phyloP scores from a whole-genome alignment of 2,888 invertebrate species.

The Polydrusus pterygomalis region DNA sequence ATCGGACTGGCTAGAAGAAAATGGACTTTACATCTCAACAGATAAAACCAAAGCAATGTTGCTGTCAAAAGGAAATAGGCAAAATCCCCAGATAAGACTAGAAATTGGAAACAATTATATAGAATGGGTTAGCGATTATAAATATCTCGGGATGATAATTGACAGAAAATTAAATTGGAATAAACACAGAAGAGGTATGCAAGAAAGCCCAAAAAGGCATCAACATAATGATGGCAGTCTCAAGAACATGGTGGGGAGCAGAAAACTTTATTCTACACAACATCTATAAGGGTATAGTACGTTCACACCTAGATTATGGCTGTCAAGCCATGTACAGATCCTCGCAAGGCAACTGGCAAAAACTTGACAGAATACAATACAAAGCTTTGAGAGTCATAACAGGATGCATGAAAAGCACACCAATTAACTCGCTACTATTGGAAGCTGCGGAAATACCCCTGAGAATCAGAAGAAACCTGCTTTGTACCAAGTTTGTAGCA shows the following conservation, averaged over 20 bases:
- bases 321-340: background rate
- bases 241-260: constrained; percentile 31
- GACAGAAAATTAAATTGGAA: constrained; percentile 3
- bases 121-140: constrained; percentile 27
- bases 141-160: constrained; percentile 23
- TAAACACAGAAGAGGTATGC: constrained; percentile 3
- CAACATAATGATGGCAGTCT: constrained; percentile 25
- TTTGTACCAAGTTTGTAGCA: background rate
- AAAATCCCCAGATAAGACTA: background rate
- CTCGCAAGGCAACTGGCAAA: background rate
- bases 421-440: background rate
- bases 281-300: background rate
- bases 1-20: constrained; percentile 8
- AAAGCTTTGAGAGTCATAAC: background rate
- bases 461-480: background rate
- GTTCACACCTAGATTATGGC: background rate
- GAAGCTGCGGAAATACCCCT: background rate
- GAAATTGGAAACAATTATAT: background rate
- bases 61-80: constrained; percentile 1
- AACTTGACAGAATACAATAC: constrained; percentile 6
- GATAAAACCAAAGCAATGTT: constrained; percentile 21
- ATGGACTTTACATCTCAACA: background rate
- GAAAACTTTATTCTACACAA: background rate
- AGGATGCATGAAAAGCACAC: background rate
- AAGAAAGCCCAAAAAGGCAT: constrained; percentile 32